These are phyloP conservation scores for Syngnathoides biaculeatus DNA, from an alignment of 2,113 vertebrate species.

Conservation along the genomic window DNA sequence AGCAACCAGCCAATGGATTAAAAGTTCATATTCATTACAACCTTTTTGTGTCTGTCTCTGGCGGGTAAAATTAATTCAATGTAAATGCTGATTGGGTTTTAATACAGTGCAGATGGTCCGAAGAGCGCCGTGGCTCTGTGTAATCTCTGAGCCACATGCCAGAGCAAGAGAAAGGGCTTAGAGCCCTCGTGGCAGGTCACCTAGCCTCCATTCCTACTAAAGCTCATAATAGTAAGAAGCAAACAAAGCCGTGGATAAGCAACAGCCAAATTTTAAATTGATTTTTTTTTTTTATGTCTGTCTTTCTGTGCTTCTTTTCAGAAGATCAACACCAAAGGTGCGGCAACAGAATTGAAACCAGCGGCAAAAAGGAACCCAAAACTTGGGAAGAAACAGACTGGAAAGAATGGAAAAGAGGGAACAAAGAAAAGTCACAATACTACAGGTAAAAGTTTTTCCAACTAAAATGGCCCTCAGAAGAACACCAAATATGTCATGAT, in stretches of 20 bases:
- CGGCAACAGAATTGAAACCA: conserved; percentile 63
- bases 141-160: conserved; percentile 52
- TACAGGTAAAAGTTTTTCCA: conserved; percentile 36
- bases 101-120: conserved; percentile 55
- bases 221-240: conserved; percentile 33
- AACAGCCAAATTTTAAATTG: neutral
- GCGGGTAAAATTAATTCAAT: conserved; percentile 33
- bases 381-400: conserved; percentile 71
- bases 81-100: conserved; percentile 43
- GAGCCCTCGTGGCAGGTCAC: conserved; percentile 18
- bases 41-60: conserved; percentile 1
- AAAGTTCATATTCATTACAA: neutral
- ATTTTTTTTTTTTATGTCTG: neutral
- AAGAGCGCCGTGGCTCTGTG: conserved; percentile 17
- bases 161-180: conserved; percentile 19
- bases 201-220: conserved; percentile 22
- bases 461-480: neutral
- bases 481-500: no score
- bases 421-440: conserved; percentile 60
- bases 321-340: conserved; percentile 58
- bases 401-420: conserved; percentile 67
- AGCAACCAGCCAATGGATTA: neutral
- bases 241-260: conserved; percentile 40
- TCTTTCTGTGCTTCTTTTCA: conserved; percentile 41
- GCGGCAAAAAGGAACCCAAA: conserved; percentile 77